phyloP scores from a whole-genome alignment of 1,140 invertebrate species.

The Calycopis cecrops region DNA sequence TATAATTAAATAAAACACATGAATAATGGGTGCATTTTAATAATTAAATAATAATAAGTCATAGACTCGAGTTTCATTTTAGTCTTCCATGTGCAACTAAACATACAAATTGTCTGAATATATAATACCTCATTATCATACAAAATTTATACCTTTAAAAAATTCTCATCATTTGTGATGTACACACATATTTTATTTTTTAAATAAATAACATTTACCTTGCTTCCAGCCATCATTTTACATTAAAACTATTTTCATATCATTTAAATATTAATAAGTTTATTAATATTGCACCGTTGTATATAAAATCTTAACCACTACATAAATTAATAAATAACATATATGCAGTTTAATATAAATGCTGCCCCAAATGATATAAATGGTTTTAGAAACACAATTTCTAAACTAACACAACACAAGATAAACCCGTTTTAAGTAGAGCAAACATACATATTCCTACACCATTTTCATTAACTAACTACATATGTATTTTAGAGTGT shows the following conservation, averaged over 20 bases:
- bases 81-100: too few species aligned
- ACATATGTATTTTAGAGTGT: neutral
- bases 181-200: conserved; percentile 7
- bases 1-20: too few species aligned
- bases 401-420: neutral
- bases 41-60: too few species aligned
- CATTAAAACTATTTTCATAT: neutral
- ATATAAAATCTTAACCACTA: neutral
- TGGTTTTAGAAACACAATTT: neutral
- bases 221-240: neutral
- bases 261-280: conserved; percentile 2
- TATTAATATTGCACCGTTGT: conserved; percentile 1
- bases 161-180: too few species aligned
- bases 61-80: too few species aligned
- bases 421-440: conserved; percentile 7
- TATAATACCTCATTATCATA: too few species aligned
- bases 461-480: conserved; percentile 6
- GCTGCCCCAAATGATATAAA: neutral
- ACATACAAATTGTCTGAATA: too few species aligned
- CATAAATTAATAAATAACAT: neutral
- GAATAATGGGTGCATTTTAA: too few species aligned
- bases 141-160: too few species aligned
- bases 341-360: neutral
- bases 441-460: conserved; percentile 4
- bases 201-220: conserved; percentile 8